Evolutionary conservation across 2,797 vertebrate genomes (phyloP).

Genomic region (Sebastes steindachneri): DNA sequence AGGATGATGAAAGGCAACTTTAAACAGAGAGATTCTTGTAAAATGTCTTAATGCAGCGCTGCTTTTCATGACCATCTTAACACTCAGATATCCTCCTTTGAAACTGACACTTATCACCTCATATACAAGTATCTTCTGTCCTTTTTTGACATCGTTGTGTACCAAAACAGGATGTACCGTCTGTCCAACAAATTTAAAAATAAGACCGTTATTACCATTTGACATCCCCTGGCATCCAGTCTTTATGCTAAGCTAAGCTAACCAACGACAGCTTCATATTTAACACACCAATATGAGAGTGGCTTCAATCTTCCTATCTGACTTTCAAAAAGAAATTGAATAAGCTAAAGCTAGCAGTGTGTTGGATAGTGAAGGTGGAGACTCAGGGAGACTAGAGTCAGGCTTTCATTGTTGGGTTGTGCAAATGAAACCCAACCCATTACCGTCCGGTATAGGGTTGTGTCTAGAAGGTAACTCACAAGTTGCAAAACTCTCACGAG

Average conservation of each 20-base stretch:
- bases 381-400: no score
- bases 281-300: background rate
- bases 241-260: background rate
- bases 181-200: background rate
- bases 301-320: background rate
- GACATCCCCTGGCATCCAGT: background rate
- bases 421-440: no score
- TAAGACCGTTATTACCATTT: background rate
- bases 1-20: constrained; percentile 1
- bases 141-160: background rate
- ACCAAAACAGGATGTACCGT: background rate
- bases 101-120: background rate
- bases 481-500: no score
- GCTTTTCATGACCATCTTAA: background rate
- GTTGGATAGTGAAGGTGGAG: background rate
- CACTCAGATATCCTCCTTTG: background rate
- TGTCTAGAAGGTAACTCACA: no score
- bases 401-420: no score
- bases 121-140: background rate
- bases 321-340: background rate
- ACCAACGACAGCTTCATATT: background rate
- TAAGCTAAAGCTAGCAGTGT: background rate
- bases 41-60: background rate
- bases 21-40: background rate
- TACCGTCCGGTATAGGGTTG: no score